Conservation (phyloP, 1,140 invertebrate species). For the Cydia amplana region DNA sequence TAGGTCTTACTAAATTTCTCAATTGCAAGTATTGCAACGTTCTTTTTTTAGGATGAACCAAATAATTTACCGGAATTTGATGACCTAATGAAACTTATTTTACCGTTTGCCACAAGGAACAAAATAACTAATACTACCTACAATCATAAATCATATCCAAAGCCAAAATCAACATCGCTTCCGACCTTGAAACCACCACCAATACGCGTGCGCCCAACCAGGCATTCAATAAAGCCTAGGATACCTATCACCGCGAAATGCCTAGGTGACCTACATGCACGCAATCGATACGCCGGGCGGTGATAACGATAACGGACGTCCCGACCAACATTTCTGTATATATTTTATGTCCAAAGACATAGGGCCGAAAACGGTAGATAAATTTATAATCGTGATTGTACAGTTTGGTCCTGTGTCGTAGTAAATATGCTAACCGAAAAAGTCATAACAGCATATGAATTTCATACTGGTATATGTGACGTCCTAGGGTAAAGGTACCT, state of each 20-base stretch:
- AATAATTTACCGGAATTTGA: no score
- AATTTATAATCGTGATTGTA: background rate
- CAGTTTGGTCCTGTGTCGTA: background rate
- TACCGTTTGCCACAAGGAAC: no score
- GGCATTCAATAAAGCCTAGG: conserved; percentile 6
- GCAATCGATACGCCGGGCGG: background rate
- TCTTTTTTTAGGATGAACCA: no score
- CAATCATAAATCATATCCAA: background rate
- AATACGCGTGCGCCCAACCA: conserved; percentile 9
- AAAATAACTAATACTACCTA: no score
- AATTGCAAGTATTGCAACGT: no score
- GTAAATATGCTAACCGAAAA: background rate
- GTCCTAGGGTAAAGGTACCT: no score
- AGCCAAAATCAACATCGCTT: background rate
- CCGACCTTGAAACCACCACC: background rate
- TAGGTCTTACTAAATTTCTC: no score
- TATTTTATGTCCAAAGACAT: background rate
- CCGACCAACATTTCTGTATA: background rate
- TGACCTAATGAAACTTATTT: no score
- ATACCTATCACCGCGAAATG: conserved; percentile 13
- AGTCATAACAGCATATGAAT: background rate
- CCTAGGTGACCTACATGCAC: conserved; percentile 13
- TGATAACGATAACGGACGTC: conserved; percentile 17
- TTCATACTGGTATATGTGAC: background rate
- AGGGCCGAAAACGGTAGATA: background rate